Evolutionary conservation across 2,113 vertebrate species (phyloP).

Genomic region (Hypanus sabinus): DNA sequence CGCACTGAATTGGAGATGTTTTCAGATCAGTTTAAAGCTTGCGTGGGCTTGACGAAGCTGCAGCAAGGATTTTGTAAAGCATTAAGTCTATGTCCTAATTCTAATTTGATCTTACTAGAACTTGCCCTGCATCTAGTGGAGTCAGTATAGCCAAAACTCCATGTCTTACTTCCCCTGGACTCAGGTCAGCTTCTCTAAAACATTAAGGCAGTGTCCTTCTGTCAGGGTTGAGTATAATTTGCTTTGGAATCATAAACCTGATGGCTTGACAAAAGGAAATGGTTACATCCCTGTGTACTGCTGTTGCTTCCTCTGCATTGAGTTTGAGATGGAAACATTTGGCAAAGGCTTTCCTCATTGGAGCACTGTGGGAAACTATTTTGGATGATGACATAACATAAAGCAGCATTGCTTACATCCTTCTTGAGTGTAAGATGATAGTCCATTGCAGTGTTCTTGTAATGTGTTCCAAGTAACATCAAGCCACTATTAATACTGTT

Average conservation of each 20-base stretch:
- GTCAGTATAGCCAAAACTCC: background rate
- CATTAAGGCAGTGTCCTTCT: background rate
- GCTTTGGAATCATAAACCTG: background rate
- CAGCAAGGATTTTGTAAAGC: background rate
- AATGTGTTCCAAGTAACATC: background rate
- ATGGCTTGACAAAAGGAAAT: background rate
- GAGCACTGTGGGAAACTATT: background rate
- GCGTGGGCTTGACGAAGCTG: background rate
- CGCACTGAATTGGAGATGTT: background rate
- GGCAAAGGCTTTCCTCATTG: slow-evolving; percentile 3
- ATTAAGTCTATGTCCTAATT: background rate
- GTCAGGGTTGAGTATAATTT: background rate
- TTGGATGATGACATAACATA: slow-evolving; percentile 26
- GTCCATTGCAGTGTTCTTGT: background rate
- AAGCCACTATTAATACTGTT: background rate
- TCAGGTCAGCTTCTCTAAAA: background rate
- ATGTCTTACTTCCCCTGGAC: background rate
- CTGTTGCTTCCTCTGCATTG: background rate
- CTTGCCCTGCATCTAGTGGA: background rate
- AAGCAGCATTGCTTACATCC: slow-evolving; percentile 22
- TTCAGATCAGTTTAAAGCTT: background rate
- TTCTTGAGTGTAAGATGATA: slow-evolving; percentile 1
- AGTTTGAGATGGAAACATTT: slow-evolving; percentile 11
- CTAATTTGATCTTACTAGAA: background rate
- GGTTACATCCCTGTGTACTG: background rate